Evolutionary conservation across 2,888 invertebrate species (phyloP).

Genomic region (Archips xylosteana): DNA sequence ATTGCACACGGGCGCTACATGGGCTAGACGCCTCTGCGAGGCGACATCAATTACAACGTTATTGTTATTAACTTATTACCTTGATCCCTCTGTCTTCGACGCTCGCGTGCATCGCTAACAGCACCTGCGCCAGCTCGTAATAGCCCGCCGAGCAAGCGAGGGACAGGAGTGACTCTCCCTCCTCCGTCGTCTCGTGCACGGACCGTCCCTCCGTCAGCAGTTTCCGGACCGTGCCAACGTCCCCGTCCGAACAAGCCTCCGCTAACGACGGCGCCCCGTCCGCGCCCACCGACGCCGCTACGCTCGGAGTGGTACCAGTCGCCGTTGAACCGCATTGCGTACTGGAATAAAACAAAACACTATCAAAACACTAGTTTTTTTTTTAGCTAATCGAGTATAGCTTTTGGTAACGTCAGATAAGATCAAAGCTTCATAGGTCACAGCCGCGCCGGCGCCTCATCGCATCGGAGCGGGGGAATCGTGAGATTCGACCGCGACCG

Average conservation of each 20-base stretch:
- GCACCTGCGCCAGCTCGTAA: constrained; percentile 98
- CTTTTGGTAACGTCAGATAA: constrained; percentile 70
- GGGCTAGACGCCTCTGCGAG: too few relatives aligned
- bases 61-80: constrained; percentile 54
- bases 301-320: constrained; percentile 69
- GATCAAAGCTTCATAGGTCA: constrained; percentile 83
- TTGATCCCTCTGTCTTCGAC: constrained; percentile 99
- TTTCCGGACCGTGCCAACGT: constrained; percentile 96
- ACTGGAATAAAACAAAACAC: constrained; percentile 53
- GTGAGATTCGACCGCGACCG: constrained; percentile 62
- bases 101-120: constrained; percentile 98
- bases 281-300: constrained; percentile 69
- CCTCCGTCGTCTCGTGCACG: constrained; percentile 98
- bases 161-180: constrained; percentile 97
- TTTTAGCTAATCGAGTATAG: background rate
- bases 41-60: too few relatives aligned
- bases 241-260: constrained; percentile 97
- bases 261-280: constrained; percentile 91
- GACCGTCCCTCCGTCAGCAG: constrained; percentile 96
- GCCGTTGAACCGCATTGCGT: constrained; percentile 80
- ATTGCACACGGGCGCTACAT: too few relatives aligned
- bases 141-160: constrained; percentile 99
- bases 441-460: constrained; percentile 68
- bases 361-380: background rate
- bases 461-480: constrained; percentile 69